These are phyloP conservation scores for Mohoua ochrocephala DNA, from an alignment of 2,113 vertebrate species.

Conservation along the genomic window DNA sequence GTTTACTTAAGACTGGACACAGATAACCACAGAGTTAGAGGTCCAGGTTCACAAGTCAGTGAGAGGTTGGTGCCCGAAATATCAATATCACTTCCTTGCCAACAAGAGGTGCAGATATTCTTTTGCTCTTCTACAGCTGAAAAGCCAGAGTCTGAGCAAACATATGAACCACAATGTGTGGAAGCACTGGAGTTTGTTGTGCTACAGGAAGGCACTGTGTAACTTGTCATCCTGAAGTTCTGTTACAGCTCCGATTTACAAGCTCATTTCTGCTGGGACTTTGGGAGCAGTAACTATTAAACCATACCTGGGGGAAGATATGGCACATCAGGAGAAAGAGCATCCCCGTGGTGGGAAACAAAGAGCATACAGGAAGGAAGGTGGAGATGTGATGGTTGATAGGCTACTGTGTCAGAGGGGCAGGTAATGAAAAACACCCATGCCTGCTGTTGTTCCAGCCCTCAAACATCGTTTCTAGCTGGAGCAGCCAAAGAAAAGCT, in stretches of 20 bases:
- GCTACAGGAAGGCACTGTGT: neutral
- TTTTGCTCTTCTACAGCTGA: neutral
- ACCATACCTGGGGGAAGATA: neutral
- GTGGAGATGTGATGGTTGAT: neutral
- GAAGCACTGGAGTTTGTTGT: neutral
- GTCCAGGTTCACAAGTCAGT: neutral
- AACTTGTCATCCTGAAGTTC: neutral
- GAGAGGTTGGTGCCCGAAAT: neutral
- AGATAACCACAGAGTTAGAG: neutral
- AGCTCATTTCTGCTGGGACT: neutral
- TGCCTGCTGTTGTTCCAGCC: neutral
- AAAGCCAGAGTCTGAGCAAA: neutral
- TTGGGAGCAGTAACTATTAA: neutral
- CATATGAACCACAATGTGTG: neutral
- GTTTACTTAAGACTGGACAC: neutral
- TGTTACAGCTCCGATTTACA: neutral
- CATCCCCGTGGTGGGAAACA: neutral
- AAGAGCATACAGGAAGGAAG: neutral
- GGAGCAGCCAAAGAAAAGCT: conserved; percentile 15
- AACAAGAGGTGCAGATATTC: neutral
- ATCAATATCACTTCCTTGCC: neutral
- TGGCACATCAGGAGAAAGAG: neutral
- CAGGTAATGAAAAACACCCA: neutral
- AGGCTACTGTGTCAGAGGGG: neutral
- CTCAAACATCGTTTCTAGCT: neutral